phyloP scores from a whole-genome alignment of 1,140 invertebrate genomes.

The Phthorimaea operculella region DNA sequence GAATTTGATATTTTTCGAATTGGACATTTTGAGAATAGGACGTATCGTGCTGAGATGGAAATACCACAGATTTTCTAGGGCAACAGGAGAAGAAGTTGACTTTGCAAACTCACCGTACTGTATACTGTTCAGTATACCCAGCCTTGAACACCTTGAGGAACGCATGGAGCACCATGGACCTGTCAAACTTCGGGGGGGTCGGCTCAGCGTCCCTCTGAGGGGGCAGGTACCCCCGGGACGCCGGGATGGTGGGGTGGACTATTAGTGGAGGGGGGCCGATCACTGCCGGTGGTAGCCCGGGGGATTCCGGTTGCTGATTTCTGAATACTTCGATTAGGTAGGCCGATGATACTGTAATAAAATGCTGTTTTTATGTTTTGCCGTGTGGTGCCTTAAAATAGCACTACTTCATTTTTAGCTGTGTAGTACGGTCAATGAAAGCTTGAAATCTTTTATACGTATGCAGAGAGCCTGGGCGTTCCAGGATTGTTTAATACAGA shows the following conservation, averaged over 20 bases:
- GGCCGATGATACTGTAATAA: slow-evolving; percentile 26
- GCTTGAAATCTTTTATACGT: too few species aligned
- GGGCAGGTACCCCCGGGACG: neutral
- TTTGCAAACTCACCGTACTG: slow-evolving; percentile 22
- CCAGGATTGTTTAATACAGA: too few species aligned
- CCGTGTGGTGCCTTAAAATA: too few species aligned
- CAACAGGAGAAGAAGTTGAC: too few species aligned
- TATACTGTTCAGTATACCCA: slow-evolving; percentile 42
- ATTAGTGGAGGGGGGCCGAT: slow-evolving; percentile 20
- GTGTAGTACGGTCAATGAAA: neutral
- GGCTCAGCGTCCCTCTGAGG: neutral
- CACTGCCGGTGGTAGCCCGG: slow-evolving; percentile 30
- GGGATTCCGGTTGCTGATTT: slow-evolving; percentile 24
- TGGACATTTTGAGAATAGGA: too few species aligned
- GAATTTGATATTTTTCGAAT: too few species aligned
- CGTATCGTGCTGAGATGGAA: too few species aligned
- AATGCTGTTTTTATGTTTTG: neutral
- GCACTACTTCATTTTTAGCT: neutral
- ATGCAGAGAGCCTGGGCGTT: too few species aligned
- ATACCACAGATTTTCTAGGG: too few species aligned
- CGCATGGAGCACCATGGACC: slow-evolving; percentile 26
- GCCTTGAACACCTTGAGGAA: slow-evolving; percentile 38
- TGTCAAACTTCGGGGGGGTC: slow-evolving; percentile 24
- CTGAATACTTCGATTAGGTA: slow-evolving; percentile 36
- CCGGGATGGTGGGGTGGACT: slow-evolving; percentile 17